phyloP scores from a whole-genome alignment of 2,113 vertebrate genomes.

The Charina bottae region DNA sequence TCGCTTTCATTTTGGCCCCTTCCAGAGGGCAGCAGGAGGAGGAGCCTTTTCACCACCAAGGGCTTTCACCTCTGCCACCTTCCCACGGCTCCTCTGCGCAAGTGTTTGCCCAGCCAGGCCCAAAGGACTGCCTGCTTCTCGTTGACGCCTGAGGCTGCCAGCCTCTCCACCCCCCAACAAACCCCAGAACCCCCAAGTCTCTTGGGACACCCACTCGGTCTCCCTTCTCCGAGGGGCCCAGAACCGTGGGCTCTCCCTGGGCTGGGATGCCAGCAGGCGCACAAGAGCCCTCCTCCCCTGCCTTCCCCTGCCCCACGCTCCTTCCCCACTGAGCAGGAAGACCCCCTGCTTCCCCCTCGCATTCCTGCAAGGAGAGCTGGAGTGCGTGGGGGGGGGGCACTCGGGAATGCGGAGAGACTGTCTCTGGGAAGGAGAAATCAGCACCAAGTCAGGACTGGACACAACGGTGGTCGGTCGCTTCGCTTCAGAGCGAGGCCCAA shows the following conservation, averaged over 20 bases:
- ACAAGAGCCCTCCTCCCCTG: not conserved
- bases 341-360: fast-evolving
- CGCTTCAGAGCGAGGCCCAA: not conserved
- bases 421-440: not conserved
- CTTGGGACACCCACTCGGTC: too few species aligned
- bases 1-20: not conserved
- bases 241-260: too few species aligned
- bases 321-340: not conserved
- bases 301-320: not conserved
- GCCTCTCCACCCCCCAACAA: too few species aligned
- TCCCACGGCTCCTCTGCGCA: not conserved
- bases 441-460: not conserved
- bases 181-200: too few species aligned
- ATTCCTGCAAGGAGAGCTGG: not conserved
- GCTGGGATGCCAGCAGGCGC: too few species aligned
- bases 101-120: too few species aligned
- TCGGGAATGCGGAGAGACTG: too few species aligned
- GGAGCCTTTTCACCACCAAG: not conserved
- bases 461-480: too few species aligned
- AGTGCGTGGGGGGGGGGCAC: not conserved
- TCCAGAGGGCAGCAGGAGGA: not conserved
- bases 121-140: not conserved
- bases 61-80: not conserved
- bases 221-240: too few species aligned
- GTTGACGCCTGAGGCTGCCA: not conserved